Conservation (phyloP, 2,888 invertebrate genomes). For the Mayetiola destructor region DNA sequence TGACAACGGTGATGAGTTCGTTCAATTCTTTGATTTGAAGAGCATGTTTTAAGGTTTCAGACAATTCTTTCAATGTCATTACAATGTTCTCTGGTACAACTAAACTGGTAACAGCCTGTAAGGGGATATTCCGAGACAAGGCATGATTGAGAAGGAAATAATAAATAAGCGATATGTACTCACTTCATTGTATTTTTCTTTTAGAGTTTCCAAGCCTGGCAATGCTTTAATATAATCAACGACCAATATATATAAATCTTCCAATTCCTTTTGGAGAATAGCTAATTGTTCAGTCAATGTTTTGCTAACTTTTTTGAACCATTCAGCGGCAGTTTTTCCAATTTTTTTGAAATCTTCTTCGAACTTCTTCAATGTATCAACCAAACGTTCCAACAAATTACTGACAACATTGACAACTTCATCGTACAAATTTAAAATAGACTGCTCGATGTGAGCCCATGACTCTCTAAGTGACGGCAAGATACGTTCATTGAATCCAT, state of each 20-base stretch:
- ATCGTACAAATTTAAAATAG: slow-evolving; percentile 24
- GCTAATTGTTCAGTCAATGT: slow-evolving; percentile 36
- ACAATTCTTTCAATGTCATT: slow-evolving; percentile 40
- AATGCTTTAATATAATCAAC: slow-evolving; percentile 40
- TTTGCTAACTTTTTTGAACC: slow-evolving; percentile 31
- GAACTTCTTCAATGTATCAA: slow-evolving; percentile 24
- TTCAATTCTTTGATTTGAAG: slow-evolving; percentile 50
- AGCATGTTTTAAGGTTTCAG: slow-evolving; percentile 40
- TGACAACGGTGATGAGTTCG: slow-evolving; percentile 43
- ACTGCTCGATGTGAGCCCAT: slow-evolving; percentile 19
- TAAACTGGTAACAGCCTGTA: slow-evolving; percentile 28
- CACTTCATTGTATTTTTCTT: slow-evolving; percentile 33
- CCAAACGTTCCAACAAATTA: slow-evolving; percentile 11
- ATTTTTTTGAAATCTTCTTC: slow-evolving; percentile 28
- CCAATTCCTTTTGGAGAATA: slow-evolving; percentile 25
- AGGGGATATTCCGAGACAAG: too few species aligned
- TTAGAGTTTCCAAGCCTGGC: slow-evolving; percentile 38
- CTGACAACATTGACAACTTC: slow-evolving; percentile 22
- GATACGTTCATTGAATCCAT: slow-evolving; percentile 34
- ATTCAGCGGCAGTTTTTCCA: slow-evolving; percentile 32
- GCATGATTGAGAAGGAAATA: too few species aligned
- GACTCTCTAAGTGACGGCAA: slow-evolving; percentile 31
- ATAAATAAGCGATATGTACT: not conserved
- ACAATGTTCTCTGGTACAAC: slow-evolving; percentile 44
- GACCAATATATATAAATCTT: slow-evolving; percentile 25